phyloP scores from a whole-genome alignment of 2,113 vertebrate genomes.

The Vulpes vulpes region DNA sequence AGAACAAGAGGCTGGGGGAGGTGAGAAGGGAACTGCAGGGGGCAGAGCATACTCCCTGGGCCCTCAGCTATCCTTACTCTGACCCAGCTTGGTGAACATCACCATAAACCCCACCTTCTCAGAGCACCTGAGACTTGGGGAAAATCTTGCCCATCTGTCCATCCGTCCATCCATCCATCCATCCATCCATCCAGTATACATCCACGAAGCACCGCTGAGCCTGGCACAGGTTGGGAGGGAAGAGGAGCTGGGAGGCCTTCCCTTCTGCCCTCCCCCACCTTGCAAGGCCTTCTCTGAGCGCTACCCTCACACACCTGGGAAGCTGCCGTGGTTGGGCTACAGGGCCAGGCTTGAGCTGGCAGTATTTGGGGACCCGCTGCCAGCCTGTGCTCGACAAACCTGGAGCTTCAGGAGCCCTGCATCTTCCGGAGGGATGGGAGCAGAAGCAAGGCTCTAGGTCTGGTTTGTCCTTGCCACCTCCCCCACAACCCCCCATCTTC shows the following conservation, averaged over 20 bases:
- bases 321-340: background rate
- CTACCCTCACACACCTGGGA: background rate
- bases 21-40: too few species aligned
- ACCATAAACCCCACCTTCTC: too few species aligned
- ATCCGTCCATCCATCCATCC: background rate
- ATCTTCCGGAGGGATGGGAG: background rate
- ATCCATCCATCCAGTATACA: background rate
- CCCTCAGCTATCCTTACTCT: background rate
- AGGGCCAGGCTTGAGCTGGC: background rate
- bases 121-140: background rate
- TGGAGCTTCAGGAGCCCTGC: background rate
- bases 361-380: background rate
- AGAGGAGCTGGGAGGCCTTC: background rate
- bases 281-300: background rate
- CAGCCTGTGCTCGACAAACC: background rate
- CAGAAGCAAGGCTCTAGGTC: background rate
- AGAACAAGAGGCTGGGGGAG: background rate
- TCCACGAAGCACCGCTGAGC: background rate
- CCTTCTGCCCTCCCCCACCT: background rate
- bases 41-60: background rate
- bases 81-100: background rate
- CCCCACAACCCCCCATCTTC: accelerated
- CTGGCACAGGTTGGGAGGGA: background rate
- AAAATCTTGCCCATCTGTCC: background rate
- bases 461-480: background rate